Evolutionary conservation across 2,888 invertebrate genomes (phyloP).

Genomic region (Marasmarcha lunaedactyla): DNA sequence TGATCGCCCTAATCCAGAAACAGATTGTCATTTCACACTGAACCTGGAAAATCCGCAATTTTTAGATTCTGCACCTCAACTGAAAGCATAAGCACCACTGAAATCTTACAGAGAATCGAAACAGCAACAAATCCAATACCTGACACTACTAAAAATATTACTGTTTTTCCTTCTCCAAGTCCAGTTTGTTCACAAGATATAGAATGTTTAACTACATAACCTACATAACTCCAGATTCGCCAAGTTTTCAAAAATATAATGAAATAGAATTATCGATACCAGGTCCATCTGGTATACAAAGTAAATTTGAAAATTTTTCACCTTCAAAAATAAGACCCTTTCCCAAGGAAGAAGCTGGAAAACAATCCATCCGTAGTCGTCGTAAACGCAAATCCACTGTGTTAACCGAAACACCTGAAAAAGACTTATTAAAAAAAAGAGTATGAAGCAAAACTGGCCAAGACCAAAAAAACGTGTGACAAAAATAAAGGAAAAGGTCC

Average conservation of each 20-base stretch:
- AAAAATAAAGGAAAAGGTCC: too few species aligned
- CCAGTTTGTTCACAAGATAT: slow-evolving; percentile 3
- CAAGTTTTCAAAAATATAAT: slow-evolving; percentile 4
- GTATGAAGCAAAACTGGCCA: too few species aligned
- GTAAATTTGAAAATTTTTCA: slow-evolving; percentile 3
- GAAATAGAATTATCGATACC: neutral
- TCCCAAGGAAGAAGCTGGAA: neutral
- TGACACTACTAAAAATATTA: slow-evolving; percentile 2
- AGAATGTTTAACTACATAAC: slow-evolving; percentile 4
- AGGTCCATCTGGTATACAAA: slow-evolving; percentile 3
- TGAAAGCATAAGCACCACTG: slow-evolving; percentile 4
- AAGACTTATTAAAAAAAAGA: too few species aligned
- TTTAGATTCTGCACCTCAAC: slow-evolving; percentile 4
- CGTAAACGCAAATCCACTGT: too few species aligned
- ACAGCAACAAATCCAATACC: slow-evolving; percentile 2
- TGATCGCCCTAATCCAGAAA: slow-evolving; percentile 1
- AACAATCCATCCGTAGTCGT: too few species aligned
- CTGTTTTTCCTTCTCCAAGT: slow-evolving; percentile 1
- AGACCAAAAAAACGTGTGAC: too few species aligned
- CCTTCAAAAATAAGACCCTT: neutral
- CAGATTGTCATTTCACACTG: neutral
- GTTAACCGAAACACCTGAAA: too few species aligned
- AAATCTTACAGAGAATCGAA: slow-evolving; percentile 2
- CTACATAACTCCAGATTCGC: slow-evolving; percentile 3
- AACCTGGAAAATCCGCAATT: slow-evolving; percentile 3